Conservation (phyloP, 2,797 vertebrate species). For the Emys orbicularis region DNA sequence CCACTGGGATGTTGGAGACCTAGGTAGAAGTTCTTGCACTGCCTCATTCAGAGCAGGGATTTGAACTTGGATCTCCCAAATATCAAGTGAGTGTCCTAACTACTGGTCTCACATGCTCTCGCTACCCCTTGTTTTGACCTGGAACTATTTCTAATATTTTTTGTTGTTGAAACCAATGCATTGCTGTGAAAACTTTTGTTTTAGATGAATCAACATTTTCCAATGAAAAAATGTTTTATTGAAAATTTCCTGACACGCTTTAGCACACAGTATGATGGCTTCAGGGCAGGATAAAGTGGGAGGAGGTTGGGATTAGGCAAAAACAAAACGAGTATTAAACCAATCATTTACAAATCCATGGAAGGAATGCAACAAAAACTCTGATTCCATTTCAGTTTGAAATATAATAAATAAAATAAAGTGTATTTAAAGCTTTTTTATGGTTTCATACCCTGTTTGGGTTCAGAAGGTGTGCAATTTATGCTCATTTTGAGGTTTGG, state of each 20-base stretch:
- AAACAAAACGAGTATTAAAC: neutral
- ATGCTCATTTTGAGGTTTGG: neutral
- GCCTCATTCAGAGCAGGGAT: neutral
- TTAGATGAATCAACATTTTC: neutral
- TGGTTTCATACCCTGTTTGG: neutral
- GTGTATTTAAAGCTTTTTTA: rapidly evolving
- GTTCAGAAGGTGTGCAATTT: rapidly evolving
- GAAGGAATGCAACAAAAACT: neutral
- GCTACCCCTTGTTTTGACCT: neutral
- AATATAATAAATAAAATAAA: neutral
- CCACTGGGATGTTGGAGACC: neutral
- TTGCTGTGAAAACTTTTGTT: neutral
- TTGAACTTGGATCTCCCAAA: neutral
- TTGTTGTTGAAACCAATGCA: neutral
- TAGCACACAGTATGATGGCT: neutral
- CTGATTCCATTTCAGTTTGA: neutral
- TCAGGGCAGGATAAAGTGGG: neutral
- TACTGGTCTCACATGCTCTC: neutral
- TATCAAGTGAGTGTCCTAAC: neutral
- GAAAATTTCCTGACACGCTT: neutral
- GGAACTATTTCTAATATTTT: neutral
- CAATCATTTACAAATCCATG: neutral
- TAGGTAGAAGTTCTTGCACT: neutral
- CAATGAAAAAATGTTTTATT: neutral
- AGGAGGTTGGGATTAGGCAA: neutral